Conservation (phyloP, 2,888 invertebrate species). For the Trachelus stipa region DNA sequence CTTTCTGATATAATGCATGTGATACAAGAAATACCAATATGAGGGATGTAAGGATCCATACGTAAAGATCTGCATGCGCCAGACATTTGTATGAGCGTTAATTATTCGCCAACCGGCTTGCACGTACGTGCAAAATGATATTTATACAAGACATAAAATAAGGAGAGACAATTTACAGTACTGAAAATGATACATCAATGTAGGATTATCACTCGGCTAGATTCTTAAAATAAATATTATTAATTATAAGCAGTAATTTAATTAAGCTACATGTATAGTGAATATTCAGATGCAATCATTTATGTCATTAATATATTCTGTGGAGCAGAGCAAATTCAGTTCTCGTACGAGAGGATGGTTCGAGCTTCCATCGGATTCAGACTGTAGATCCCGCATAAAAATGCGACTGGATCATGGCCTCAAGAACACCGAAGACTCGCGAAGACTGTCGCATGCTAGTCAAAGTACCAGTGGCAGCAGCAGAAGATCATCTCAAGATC, state of each 20-base stretch:
- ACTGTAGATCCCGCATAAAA: conserved; percentile 71
- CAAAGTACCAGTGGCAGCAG: conserved; percentile 42
- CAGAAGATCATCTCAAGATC: conserved; percentile 41
- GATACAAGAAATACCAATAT: not conserved
- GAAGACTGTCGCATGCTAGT: conserved; percentile 49
- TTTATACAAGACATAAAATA: not conserved
- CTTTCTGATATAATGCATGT: not conserved
- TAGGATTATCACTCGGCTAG: not conserved
- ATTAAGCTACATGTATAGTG: not conserved
- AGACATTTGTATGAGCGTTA: not conserved
- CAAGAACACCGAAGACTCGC: conserved; percentile 55
- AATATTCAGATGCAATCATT: not conserved
- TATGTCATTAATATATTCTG: not conserved
- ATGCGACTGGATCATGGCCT: conserved; percentile 74
- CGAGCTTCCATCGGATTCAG: conserved; percentile 71
- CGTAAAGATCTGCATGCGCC: not conserved
- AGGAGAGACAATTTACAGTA: not conserved
- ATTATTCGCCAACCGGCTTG: not conserved
- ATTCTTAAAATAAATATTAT: not conserved
- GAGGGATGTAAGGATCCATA: not conserved
- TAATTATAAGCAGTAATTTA: not conserved
- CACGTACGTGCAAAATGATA: not conserved
- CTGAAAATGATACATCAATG: not conserved
- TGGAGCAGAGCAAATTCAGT: conserved; percentile 80
- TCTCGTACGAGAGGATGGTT: conserved; percentile 86